A percentile compares a stretch with the other conserved stretches of the same genome.
phyloP scores from a whole-genome alignment of 2,113 vertebrate genomes.

The Calidris pygmaea region DNA sequence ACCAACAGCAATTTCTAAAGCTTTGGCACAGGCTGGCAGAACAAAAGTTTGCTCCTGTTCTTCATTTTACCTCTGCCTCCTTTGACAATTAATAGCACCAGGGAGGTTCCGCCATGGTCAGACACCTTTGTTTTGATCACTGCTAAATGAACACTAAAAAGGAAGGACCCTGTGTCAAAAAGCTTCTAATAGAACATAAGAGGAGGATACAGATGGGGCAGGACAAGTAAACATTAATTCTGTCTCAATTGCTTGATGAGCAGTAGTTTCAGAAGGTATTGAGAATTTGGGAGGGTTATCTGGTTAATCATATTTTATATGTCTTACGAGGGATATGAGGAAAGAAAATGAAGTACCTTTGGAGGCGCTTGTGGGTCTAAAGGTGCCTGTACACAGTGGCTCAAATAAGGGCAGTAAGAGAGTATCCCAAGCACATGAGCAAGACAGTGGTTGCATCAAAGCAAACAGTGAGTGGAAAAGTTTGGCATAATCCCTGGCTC shows the following conservation, averaged over 20 bases:
- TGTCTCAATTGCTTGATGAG: background rate
- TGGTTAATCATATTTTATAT: background rate
- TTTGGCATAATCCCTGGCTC: background rate
- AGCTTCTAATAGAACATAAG: background rate
- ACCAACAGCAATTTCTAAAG: background rate
- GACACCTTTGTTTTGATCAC: background rate
- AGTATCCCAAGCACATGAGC: background rate
- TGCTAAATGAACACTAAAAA: background rate
- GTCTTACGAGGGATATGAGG: background rate
- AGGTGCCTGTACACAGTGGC: background rate
- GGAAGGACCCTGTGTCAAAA: background rate
- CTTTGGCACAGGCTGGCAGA: background rate
- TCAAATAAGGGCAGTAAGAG: background rate
- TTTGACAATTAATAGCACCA: background rate
- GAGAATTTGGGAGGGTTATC: background rate
- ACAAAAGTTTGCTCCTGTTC: background rate
- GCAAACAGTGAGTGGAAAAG: background rate
- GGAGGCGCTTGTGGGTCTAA: background rate
- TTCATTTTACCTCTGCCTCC: background rate
- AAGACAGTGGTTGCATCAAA: background rate
- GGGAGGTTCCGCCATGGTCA: background rate
- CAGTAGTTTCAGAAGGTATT: background rate
- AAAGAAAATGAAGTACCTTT: background rate
- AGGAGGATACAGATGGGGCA: background rate
- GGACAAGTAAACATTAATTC: background rate